Conservation (phyloP, 1,140 invertebrate genomes). For the Temnothorax longispinosus region DNA sequence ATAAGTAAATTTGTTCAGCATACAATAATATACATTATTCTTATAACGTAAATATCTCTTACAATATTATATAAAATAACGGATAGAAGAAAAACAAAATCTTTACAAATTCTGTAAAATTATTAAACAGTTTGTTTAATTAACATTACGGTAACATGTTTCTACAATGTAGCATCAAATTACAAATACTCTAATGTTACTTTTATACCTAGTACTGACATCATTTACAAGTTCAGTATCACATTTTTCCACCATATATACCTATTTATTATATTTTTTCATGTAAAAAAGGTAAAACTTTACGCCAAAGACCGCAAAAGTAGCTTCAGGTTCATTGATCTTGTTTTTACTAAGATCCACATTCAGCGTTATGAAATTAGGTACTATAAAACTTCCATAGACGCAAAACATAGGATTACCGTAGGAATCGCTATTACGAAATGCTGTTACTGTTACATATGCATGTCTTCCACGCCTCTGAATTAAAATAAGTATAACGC, state of each 20-base stretch:
- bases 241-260: neutral
- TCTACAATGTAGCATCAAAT: neutral
- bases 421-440: neutral
- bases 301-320: neutral
- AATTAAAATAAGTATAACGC: neutral
- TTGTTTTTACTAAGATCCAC: neutral
- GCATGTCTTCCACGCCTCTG: neutral
- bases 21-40: neutral
- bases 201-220: constrained; percentile 10
- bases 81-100: neutral
- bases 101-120: neutral
- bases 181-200: neutral
- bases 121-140: neutral
- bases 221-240: constrained; percentile 22
- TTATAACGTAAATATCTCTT: neutral
- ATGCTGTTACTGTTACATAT: neutral
- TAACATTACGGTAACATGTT: neutral
- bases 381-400: neutral
- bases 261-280: neutral
- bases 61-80: neutral
- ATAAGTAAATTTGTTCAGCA: neutral
- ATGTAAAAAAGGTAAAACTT: neutral
- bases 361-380: neutral
- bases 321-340: neutral
- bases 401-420: neutral